phyloP scores from a whole-genome alignment of 1,140 invertebrate genomes.

The Palaemon carinicauda region DNA sequence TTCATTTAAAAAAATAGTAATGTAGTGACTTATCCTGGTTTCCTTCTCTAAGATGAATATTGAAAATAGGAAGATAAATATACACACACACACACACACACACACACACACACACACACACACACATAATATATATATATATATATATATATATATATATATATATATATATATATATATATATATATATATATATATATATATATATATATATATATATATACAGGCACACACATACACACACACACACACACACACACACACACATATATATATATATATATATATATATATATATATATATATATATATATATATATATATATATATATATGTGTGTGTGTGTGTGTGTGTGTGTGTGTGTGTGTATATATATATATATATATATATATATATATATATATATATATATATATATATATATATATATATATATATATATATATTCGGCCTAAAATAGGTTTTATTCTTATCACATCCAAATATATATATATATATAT shows the following conservation, averaged over 20 bases:
- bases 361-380: neutral
- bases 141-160: neutral
- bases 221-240: neutral
- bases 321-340: neutral
- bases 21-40: too few species aligned
- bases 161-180: too few species aligned
- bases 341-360: neutral
- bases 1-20: too few species aligned
- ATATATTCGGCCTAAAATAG: too few species aligned
- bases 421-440: too few species aligned
- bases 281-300: constrained; percentile 2
- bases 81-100: too few species aligned
- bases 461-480: too few species aligned
- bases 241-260: neutral
- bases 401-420: neutral
- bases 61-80: too few species aligned
- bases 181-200: too few species aligned
- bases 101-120: too few species aligned
- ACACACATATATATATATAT: neutral
- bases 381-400: neutral
- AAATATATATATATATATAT: too few species aligned
- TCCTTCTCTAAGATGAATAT: too few species aligned
- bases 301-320: neutral
- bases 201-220: neutral
- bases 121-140: neutral